Percentiles rank a stretch among this genome's conserved stretches.
These are phyloP conservation scores for Drosophila fuyamai DNA, from an alignment of 1,140 invertebrate genomes.

Conservation along the genomic window DNA sequence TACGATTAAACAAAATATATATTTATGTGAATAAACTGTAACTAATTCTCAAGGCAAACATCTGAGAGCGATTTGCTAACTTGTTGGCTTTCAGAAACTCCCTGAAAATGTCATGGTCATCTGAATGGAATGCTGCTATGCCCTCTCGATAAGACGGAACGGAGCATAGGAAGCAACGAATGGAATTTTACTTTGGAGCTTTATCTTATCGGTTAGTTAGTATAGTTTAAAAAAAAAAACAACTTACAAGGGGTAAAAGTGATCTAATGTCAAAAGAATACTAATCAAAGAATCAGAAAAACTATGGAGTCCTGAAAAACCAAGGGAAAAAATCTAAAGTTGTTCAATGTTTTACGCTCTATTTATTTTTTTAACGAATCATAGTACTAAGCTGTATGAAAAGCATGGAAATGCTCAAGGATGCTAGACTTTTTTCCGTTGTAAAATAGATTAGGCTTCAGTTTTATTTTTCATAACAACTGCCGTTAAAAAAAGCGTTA, in stretches of 20 bases:
- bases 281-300: no score
- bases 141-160: slow-evolving; percentile 17
- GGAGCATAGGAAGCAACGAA: not conserved
- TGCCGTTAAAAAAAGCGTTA: slow-evolving; percentile 5
- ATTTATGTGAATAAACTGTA: slow-evolving; percentile 83
- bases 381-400: no score
- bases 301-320: no score
- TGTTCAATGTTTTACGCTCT: no score
- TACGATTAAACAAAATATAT: slow-evolving; percentile 66
- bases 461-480: slow-evolving; percentile 13
- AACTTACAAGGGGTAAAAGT: not conserved
- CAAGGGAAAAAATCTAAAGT: no score
- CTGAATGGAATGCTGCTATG: slow-evolving; percentile 12
- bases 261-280: no score
- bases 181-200: slow-evolving; percentile 15
- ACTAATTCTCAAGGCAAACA: slow-evolving; percentile 80
- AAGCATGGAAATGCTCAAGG: no score
- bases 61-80: slow-evolving; percentile 15
- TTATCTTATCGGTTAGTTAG: slow-evolving; percentile 20
- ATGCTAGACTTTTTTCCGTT: not conserved
- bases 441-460: not conserved
- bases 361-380: no score
- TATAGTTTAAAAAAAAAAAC: not conserved
- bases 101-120: slow-evolving; percentile 12
- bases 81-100: slow-evolving; percentile 17